Evolutionary conservation across 2,797 vertebrate species (phyloP).

Genomic region (Pseudochromis fuscus): DNA sequence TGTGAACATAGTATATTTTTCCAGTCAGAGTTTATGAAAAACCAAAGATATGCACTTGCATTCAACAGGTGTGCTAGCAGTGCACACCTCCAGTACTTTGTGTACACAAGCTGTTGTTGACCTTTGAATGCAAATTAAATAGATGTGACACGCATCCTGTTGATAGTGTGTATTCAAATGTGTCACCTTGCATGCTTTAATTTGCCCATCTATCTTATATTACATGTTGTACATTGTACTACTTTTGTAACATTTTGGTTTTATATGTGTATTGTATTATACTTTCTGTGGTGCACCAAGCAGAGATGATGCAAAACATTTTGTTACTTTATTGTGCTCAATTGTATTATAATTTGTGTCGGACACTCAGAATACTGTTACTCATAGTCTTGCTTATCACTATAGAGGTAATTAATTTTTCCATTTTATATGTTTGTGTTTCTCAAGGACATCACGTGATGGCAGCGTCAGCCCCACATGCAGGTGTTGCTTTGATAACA

Average conservation of each 20-base stretch:
- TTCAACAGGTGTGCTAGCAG: background rate
- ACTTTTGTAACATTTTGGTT: background rate
- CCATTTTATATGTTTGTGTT: conserved; percentile 11
- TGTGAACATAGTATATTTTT: background rate
- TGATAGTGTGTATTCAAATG: background rate
- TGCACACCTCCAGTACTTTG: background rate
- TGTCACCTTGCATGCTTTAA: conserved; percentile 1
- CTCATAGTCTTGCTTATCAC: background rate
- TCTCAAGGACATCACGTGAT: conserved; percentile 92
- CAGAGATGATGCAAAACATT: background rate
- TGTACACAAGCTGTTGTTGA: background rate
- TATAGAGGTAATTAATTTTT: background rate
- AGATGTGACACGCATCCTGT: background rate
- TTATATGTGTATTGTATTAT: background rate
- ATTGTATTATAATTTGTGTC: background rate
- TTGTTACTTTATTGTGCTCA: background rate
- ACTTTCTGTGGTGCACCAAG: background rate
- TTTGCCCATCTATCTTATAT: background rate
- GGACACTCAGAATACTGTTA: background rate
- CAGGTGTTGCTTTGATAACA: conserved; percentile 92
- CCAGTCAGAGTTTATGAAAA: background rate
- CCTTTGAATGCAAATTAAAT: background rate
- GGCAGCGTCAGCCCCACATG: conserved; percentile 91
- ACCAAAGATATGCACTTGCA: background rate
- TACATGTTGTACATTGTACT: background rate